Conservation (phyloP, 2,113 vertebrate genomes). For the Oreochromis aureus region DNA sequence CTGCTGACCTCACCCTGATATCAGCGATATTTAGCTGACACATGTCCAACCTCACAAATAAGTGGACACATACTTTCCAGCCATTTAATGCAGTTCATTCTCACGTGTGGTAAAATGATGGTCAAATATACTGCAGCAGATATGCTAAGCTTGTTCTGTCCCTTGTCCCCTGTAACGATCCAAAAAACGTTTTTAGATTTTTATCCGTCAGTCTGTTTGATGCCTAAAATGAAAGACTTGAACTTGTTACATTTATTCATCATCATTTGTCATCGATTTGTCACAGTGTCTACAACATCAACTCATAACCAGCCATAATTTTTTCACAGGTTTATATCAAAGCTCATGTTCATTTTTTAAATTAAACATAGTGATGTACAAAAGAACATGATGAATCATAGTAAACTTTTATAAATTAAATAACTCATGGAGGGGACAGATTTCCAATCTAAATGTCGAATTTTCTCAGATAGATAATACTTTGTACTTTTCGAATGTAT, state of each 20-base stretch:
- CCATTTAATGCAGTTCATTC: neutral
- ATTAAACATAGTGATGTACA: neutral
- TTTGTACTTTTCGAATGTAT: neutral
- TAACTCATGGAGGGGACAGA: accelerated
- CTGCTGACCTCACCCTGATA: neutral
- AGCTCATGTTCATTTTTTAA: neutral
- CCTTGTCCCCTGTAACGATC: accelerated
- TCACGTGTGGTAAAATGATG: neutral
- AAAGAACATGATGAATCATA: neutral
- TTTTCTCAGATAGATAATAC: neutral
- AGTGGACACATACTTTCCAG: neutral
- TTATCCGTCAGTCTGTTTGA: neutral
- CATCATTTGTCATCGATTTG: neutral
- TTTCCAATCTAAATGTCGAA: neutral
- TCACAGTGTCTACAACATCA: neutral
- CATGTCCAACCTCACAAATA: neutral
- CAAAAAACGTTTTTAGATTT: neutral
- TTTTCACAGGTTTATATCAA: neutral
- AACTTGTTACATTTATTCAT: neutral
- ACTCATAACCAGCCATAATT: accelerated
- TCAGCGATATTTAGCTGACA: neutral
- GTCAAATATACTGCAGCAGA: neutral
- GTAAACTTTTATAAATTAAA: neutral
- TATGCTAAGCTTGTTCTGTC: accelerated
- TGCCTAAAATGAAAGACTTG: neutral